Conservation (phyloP, 2,113 vertebrate genomes). For the Alexandromys fortis region DNA sequence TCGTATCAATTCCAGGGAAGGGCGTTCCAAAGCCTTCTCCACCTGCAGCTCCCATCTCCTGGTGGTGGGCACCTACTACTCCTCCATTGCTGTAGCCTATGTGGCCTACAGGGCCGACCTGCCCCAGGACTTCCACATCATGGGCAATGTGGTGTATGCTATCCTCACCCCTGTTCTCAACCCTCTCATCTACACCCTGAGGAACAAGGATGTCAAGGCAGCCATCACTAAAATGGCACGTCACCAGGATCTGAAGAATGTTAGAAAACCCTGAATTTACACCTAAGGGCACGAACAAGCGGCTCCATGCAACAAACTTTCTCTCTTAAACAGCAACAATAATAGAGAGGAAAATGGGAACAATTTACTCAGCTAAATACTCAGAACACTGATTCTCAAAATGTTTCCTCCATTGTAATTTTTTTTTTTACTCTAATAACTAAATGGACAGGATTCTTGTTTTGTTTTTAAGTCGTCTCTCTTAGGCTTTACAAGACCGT, state of each 20-base stretch:
- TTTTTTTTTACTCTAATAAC: conserved; percentile 10
- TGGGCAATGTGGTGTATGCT: conserved; percentile 49
- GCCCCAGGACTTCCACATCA: conserved; percentile 48
- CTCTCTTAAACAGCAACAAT: background rate
- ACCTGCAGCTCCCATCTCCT: conserved; percentile 70
- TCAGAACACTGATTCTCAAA: conserved; percentile 35
- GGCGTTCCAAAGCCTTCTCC: conserved; percentile 60
- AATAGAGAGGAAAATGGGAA: background rate
- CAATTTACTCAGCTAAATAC: background rate
- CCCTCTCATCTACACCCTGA: conserved; percentile 65
- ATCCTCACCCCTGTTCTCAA: conserved; percentile 70
- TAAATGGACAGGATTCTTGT: background rate
- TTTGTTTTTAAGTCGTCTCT: background rate
- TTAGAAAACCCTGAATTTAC: conserved; percentile 20
- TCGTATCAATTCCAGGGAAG: conserved; percentile 53
- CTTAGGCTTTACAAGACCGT: conserved; percentile 8
- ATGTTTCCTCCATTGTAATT: conserved; percentile 35
- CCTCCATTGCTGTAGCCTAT: conserved; percentile 36
- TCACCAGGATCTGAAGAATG: background rate
- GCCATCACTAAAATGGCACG: conserved; percentile 41
- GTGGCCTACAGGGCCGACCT: conserved; percentile 59
- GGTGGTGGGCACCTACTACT: conserved; percentile 70
- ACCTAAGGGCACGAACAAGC: background rate
- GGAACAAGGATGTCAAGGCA: conserved; percentile 73
- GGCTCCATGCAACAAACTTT: background rate